These are phyloP conservation scores for Saguinus imperator DNA, from an alignment of 2,113 vertebrate species.

Conservation along the genomic window DNA sequence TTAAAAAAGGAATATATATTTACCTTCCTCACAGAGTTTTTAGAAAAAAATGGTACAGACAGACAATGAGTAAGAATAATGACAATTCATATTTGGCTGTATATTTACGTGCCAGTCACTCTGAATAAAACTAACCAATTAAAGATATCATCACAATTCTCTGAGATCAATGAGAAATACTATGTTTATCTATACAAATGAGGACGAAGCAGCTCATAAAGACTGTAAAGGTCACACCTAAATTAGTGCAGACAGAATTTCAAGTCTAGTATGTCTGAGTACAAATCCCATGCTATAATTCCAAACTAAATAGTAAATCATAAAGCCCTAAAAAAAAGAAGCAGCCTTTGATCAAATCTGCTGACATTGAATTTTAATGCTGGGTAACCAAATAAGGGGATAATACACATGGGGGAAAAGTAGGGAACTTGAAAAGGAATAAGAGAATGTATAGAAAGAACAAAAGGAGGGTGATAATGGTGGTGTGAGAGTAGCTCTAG, in stretches of 20 bases:
- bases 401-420: fast-evolving
- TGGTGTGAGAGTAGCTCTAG: background rate
- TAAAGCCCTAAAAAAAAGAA: background rate
- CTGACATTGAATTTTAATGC: background rate
- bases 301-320: background rate
- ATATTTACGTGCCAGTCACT: background rate
- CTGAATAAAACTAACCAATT: background rate
- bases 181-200: background rate
- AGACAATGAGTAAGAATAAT: background rate
- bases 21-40: background rate
- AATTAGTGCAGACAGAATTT: background rate
- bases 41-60: background rate
- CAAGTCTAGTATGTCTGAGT: background rate
- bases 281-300: background rate
- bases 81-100: background rate
- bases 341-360: background rate
- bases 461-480: background rate
- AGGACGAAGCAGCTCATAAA: background rate
- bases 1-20: background rate
- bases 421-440: background rate
- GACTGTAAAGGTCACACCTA: background rate
- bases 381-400: background rate
- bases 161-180: background rate
- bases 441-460: background rate
- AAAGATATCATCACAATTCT: background rate